These are phyloP conservation scores for Thunnus albacares DNA, from an alignment of 2,797 vertebrate species.

Conservation along the genomic window DNA sequence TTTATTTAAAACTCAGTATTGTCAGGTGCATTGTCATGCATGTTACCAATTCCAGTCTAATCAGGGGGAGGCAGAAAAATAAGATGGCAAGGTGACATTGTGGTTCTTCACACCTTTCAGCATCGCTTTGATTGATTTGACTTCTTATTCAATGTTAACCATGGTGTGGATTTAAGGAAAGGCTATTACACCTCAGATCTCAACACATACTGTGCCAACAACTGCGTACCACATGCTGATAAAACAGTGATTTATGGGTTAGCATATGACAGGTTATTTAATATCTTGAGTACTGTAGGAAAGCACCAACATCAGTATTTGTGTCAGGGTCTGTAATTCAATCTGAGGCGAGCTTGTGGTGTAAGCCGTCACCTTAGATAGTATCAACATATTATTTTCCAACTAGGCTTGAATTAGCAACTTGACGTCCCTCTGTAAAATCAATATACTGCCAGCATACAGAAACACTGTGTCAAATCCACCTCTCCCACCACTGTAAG, in stretches of 20 bases:
- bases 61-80: slow-evolving; percentile 36
- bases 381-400: slow-evolving; percentile 50
- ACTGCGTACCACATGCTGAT: slow-evolving; percentile 42
- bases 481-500: slow-evolving; percentile 52
- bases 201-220: slow-evolving; percentile 76
- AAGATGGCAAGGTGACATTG: slow-evolving; percentile 16
- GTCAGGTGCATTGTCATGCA: slow-evolving; percentile 44
- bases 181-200: slow-evolving; percentile 44
- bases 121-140: slow-evolving; percentile 34
- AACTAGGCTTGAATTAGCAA: slow-evolving; percentile 54
- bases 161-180: slow-evolving; percentile 19
- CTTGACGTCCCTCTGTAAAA: slow-evolving; percentile 51
- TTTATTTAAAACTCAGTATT: slow-evolving; percentile 67
- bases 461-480: slow-evolving; percentile 71
- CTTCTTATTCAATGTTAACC: slow-evolving; percentile 12
- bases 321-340: slow-evolving; percentile 53
- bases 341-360: slow-evolving; percentile 44
- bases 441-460: slow-evolving; percentile 78
- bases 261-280: slow-evolving; percentile 48
- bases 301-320: slow-evolving; percentile 76
- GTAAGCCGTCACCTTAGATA: slow-evolving; percentile 38
- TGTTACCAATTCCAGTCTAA: slow-evolving; percentile 38
- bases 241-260: slow-evolving; percentile 53
- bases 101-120: slow-evolving; percentile 23
- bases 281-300: slow-evolving; percentile 63